Conservation (phyloP, 2,888 invertebrate genomes). For the Julus scanicus region DNA sequence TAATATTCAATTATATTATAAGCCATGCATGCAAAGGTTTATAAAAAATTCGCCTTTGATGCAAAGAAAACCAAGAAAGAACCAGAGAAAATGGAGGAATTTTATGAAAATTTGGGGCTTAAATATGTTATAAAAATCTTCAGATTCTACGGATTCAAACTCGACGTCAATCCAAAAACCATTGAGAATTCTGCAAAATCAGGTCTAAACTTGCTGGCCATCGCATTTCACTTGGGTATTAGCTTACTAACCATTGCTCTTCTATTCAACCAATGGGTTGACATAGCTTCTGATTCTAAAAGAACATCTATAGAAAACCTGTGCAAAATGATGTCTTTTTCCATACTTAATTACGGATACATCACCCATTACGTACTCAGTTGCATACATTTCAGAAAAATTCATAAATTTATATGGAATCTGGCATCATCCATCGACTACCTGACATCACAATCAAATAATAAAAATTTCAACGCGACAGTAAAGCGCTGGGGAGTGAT, state of each 20-base stretch:
- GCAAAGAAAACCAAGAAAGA: background rate
- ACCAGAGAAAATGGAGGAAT: background rate
- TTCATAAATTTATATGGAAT: constrained; percentile 5
- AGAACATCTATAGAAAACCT: background rate
- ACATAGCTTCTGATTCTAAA: background rate
- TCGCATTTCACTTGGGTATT: background rate
- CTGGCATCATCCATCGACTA: background rate
- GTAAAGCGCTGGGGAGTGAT: background rate
- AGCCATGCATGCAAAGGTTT: background rate
- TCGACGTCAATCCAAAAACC: background rate
- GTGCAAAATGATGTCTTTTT: background rate
- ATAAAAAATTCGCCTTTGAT: background rate
- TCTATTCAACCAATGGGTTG: background rate
- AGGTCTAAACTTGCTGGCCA: background rate
- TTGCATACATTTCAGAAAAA: background rate
- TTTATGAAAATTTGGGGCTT: background rate
- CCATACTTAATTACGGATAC: background rate
- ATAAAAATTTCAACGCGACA: background rate
- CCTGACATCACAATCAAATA: background rate
- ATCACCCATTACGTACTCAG: background rate
- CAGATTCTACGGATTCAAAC: background rate
- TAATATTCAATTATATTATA: background rate
- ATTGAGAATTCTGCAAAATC: background rate
- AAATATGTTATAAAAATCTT: background rate
- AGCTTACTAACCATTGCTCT: background rate